A percentile compares a stretch with the other conserved stretches of the same genome.
These are phyloP conservation scores for Leuciscus waleckii DNA, from an alignment of 2,797 vertebrate genomes.

Conservation along the genomic window DNA sequence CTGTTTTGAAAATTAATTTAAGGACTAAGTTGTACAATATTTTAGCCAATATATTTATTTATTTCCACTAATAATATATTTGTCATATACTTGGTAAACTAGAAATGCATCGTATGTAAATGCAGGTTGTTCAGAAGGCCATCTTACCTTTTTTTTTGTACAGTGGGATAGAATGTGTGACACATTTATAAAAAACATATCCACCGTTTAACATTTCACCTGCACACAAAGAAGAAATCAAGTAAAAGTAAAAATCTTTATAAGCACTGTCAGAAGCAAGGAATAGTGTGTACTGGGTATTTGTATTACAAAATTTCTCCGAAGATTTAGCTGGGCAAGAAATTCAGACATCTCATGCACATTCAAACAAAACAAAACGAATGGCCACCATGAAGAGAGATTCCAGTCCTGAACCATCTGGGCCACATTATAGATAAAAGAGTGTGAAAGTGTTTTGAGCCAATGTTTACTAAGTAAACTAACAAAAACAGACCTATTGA, in stretches of 20 bases:
- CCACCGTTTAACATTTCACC: not conserved
- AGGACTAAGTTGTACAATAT: not conserved
- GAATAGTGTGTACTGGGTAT: not conserved
- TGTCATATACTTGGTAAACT: not conserved
- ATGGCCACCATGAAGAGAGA: constrained; percentile 24
- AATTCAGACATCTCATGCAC: not conserved
- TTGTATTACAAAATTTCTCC: not conserved
- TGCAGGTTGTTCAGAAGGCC: not conserved
- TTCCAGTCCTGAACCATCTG: constrained; percentile 21
- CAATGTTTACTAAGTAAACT: constrained; percentile 16
- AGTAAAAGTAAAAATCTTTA: not conserved
- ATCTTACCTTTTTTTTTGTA: not conserved
- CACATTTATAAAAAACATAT: not conserved
- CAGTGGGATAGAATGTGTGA: not conserved
- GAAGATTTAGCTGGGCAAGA: not conserved
- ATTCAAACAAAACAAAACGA: constrained; percentile 23
- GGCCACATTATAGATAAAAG: constrained; percentile 19
- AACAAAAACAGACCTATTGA: constrained; percentile 14
- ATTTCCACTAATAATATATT: not conserved
- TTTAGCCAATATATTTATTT: not conserved
- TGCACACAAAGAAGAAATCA: not conserved
- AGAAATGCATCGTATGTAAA: not conserved
- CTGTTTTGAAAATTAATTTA: not conserved
- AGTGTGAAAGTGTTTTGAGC: constrained; percentile 8
- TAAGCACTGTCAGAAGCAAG: not conserved